Conservation (phyloP, 2,797 vertebrate genomes). For the Microctenopoma stevenorrisi region DNA sequence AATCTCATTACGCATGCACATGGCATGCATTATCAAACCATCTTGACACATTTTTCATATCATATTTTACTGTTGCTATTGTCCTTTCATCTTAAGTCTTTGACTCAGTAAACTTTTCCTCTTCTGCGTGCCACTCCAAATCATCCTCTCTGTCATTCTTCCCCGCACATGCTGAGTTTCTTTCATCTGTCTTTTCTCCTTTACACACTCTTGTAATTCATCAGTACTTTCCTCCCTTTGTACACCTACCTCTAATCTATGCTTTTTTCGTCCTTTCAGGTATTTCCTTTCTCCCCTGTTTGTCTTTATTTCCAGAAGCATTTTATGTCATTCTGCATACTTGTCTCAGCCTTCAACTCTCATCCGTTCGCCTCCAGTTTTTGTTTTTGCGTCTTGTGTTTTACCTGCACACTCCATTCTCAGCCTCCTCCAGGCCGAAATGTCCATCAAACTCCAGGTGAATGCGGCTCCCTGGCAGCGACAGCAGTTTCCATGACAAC, state of each 20-base stretch:
- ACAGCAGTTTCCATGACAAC: constrained; percentile 92
- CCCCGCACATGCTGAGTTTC: constrained; percentile 3
- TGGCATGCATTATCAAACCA: constrained; percentile 20
- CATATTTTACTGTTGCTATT: constrained; percentile 7
- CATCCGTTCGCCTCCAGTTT: neutral
- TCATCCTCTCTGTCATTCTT: constrained; percentile 2
- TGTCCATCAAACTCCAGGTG: constrained; percentile 92
- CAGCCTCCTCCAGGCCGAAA: constrained; percentile 94
- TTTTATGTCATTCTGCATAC: constrained; percentile 12
- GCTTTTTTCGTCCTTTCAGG: neutral
- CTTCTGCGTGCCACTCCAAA: constrained; percentile 12
- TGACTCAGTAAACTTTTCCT: constrained; percentile 20
- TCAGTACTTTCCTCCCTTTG: constrained; percentile 24
- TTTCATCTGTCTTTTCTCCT: constrained; percentile 41
- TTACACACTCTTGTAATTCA: constrained; percentile 27
- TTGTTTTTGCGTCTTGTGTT: constrained; percentile 35
- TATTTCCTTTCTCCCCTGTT: constrained; percentile 9
- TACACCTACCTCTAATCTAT: constrained; percentile 7
- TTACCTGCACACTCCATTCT: constrained; percentile 95
- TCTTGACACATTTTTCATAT: constrained; percentile 9
- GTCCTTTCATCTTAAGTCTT: constrained; percentile 10
- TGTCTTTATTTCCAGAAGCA: constrained; percentile 4
- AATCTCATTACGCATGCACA: constrained; percentile 23
- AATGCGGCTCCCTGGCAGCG: constrained; percentile 88
- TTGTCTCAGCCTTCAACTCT: constrained; percentile 11